Evolutionary conservation across 2,797 vertebrate genomes (phyloP).

Genomic region (Clarias platycephalus): DNA sequence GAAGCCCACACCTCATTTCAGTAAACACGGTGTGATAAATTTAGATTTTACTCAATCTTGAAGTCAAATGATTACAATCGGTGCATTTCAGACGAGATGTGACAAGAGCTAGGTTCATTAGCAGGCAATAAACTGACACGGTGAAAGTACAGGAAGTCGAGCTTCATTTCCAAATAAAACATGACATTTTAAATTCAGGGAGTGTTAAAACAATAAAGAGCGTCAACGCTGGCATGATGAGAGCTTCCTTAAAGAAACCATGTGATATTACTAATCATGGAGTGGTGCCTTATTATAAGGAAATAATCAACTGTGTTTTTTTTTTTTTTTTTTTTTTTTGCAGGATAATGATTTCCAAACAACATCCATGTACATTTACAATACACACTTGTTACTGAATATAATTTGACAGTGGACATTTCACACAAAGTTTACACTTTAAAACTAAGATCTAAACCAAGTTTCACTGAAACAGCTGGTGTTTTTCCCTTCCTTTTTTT

Average conservation of each 20-base stretch:
- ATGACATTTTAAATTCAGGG: background rate
- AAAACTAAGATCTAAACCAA: background rate
- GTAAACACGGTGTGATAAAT: conserved; percentile 10
- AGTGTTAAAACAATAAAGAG: background rate
- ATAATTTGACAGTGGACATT: background rate
- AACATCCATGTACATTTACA: no score
- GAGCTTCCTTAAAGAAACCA: background rate
- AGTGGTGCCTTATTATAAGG: background rate
- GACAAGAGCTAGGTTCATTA: background rate
- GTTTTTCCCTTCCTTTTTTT: background rate
- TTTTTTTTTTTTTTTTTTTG: background rate
- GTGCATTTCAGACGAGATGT: background rate
- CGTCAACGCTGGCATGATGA: background rate
- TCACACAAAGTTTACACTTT: conserved; percentile 1
- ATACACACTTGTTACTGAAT: no score
- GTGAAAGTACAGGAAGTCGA: background rate
- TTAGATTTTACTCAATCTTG: conserved; percentile 5
- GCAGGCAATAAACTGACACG: no score
- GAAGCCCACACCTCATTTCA: conserved; percentile 4
- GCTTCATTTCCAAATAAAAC: background rate
- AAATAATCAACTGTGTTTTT: background rate
- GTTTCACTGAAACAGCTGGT: conserved; percentile 18
- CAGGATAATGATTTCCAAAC: no score
- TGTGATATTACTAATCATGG: background rate
- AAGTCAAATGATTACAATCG: background rate